Conservation (phyloP, 2,888 invertebrate species). For the Caenorhabditis zanzibari region DNA sequence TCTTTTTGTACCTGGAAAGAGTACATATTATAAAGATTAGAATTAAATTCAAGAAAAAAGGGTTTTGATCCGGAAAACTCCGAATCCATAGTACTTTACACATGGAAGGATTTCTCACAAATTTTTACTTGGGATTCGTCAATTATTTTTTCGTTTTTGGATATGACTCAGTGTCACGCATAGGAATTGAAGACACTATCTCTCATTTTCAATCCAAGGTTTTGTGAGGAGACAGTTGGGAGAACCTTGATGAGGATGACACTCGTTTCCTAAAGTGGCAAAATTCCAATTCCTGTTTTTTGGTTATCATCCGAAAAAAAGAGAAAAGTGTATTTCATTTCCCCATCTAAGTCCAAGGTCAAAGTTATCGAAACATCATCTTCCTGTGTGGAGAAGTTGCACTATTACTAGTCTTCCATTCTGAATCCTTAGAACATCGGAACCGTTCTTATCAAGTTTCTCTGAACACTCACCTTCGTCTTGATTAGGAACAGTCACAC, state of each 20-base stretch:
- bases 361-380: constrained; percentile 47
- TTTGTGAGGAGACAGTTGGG: constrained; percentile 32
- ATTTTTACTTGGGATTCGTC: neutral
- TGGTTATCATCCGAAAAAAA: constrained; percentile 61
- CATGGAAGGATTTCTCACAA: too few relatives aligned
- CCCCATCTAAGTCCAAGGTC: constrained; percentile 53
- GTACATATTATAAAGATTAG: too few relatives aligned
- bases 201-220: constrained; percentile 32
- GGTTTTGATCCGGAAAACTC: too few relatives aligned
- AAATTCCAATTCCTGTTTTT: constrained; percentile 59
- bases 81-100: too few relatives aligned
- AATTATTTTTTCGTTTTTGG: neutral
- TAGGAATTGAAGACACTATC: constrained; percentile 14
- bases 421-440: neutral
- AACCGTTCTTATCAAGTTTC: constrained; percentile 1
- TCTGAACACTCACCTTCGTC: constrained; percentile 1
- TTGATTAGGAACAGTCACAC: constrained; percentile 12
- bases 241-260: constrained; percentile 49
- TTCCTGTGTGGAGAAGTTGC: constrained; percentile 13
- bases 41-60: too few relatives aligned
- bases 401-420: neutral
- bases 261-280: constrained; percentile 44
- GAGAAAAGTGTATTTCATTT: constrained; percentile 28
- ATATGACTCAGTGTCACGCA: constrained; percentile 12
- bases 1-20: too few relatives aligned